Base-by-base conservation (phyloP, 2,888 invertebrate genomes). In the Dolichopus griseipennis region DNA sequence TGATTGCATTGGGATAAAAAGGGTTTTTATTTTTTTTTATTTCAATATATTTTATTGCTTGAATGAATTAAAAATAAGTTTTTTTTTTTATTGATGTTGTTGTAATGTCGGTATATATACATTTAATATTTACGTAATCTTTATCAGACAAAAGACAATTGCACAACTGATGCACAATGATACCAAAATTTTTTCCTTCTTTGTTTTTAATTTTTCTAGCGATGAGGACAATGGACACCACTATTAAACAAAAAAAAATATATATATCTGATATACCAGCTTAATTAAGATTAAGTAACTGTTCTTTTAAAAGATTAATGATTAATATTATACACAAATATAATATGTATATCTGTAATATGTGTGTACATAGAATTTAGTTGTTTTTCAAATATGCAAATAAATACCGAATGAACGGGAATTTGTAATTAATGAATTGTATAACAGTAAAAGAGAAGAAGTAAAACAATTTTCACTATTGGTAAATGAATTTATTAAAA, bases 1-100 rank as follows among this genome's bases (percentile, higher is more conserved):
- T 63, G 63, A 63, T 63, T 63, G 63, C 63, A 63, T 63, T 63
- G 63, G 63, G 63, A 63, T 63, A 63, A 63, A 63, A 63, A 62
- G 52, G 52, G 52, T 52, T 52, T 52, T 27, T 27, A 27, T 27
- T 27, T 27, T 27, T n/a, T 27, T 52, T 52, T 15, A 52, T 52
- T 52, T 52, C 52, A 52, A 52, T 52, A 52, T 52, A 52, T 52
- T 52, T 52, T 52, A 52, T 52, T 52, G 52, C 52, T 52, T 52
- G 52, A 52, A 52, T 52, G 52, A 52, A 52, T 52, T 52, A 52
- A 52, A 52, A 52, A 52, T 18, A 52, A 52, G 52, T 52, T 52
- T 43, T n/a, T n/a, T n/a, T n/a, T 52, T 52, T 27, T 27, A 27
- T 27, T 27, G 27, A 4, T 27, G 52, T 52, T 52, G 52, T 52